Conservation (phyloP, 2,113 vertebrate species). For the Scytalopus superciliaris region DNA sequence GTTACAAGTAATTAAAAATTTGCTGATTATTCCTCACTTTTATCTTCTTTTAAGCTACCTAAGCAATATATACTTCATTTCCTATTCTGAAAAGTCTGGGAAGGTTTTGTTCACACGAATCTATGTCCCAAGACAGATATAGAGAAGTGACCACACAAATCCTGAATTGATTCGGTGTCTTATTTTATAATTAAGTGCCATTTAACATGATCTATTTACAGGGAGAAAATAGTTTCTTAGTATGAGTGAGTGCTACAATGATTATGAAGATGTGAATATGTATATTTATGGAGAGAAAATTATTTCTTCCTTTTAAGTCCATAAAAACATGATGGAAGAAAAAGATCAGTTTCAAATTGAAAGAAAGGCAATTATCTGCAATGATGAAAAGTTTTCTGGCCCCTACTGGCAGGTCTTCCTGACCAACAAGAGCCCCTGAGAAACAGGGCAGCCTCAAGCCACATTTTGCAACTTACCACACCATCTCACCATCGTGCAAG, state of each 20-base stretch:
- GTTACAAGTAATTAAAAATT: background rate
- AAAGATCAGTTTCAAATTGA: background rate
- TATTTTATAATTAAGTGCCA: slow-evolving; percentile 2
- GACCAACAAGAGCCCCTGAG: background rate
- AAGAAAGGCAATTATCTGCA: background rate
- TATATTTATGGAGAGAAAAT: background rate
- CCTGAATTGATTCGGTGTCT: background rate
- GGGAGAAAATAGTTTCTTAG: background rate
- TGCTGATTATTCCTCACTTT: background rate
- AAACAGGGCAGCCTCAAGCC: background rate
- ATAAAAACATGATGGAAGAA: background rate
- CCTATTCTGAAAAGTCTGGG: background rate
- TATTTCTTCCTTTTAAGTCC: background rate
- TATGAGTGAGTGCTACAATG: background rate
- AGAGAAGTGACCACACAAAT: background rate
- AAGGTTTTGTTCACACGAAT: background rate
- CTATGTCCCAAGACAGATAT: background rate
- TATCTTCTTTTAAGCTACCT: background rate
- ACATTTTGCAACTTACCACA: background rate
- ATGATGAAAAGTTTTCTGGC: background rate
- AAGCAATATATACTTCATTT: background rate
- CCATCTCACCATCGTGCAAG: background rate
- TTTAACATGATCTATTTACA: background rate
- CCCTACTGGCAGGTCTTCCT: background rate
- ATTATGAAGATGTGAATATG: background rate